Base-by-base conservation (phyloP, 2,888 invertebrate species). In the Eupithecia pulchellata region DNA sequence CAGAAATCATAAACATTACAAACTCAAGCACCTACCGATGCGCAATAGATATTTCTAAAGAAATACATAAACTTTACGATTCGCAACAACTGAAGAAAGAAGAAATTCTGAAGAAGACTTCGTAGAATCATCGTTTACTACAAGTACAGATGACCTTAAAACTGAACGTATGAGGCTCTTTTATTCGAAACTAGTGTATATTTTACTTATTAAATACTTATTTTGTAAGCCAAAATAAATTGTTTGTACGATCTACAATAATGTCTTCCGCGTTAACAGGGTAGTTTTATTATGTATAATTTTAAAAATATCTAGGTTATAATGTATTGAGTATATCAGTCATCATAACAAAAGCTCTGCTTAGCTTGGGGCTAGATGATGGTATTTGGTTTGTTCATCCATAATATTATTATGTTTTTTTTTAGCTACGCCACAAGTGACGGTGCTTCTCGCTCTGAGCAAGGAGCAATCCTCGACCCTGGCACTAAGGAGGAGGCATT, bases 401-500 rank as follows among this genome's bases (percentile, higher is more conserved):
- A n/a, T n/a, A n/a, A n/a, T n/a, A n/a, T n/a, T 17, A 6, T 14
- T 13, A 32, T 47, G 61, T 57, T 29, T 73, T 89, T 25, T 20
- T 25, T 47, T 52, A 95, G 95, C 76, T 95, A 94, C 76, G 91
- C 95, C 76, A 86, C 91, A 14, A 94, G 91, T 66, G 95, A 95
- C 77, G 95, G 95, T 0, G 92, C 94, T 4, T 92, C 95, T 0
- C 87, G 95, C n/a, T 89, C 94, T 27, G 95, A 95, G 79, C 80
- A 90, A 68, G 94, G 94, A 1, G 85, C 80, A 0, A 90, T 93
- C 34, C 75, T 86, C 36, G 87, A 91, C 68, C 86, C 84, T 2
- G 94, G 92, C 1, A 91, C 90, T 3, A 85, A 89, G 9, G 88
- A 93, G 11, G 89, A 87, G 0, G 89, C 93, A 0, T 81, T 94